Evolutionary conservation across 1,140 invertebrate species (phyloP), one percentile per base, ranked within the genome.

Genomic region (Drosophila sp.): DNA sequence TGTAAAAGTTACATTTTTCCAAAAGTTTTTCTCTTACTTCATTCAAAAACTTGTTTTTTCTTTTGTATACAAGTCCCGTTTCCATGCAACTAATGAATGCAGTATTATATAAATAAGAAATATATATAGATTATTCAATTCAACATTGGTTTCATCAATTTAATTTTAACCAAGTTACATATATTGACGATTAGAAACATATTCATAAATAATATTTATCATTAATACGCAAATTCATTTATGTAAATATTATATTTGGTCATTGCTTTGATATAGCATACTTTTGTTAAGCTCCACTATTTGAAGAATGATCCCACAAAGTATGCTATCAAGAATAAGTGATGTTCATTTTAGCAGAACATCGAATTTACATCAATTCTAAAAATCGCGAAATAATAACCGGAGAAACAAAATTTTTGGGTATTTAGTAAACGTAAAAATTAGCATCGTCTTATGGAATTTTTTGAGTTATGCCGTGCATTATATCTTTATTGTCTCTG

Each of bases 61-160:
- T 16, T 53, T 53, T 53, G 14, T 51, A 34, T 14, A 5, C 50
- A 53, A 32, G 9, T 36, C 50, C 32, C 21, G 32, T 53, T 36
- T 53, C 7, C 8, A n/a, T 18, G 13, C 9, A 53, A 53, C 38
- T 29, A 50, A 48, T 48, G 45, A n/a, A n/a, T 48, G 21, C 9
- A 48, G 5, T 29, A 27, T 50, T 50, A 29, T n/a, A 50, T 50
- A 50, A 27, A 50, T 13, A 14, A 14, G 9, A 34, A 34, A 16
- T 38, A 21, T 36, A 6, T 21, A 14, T 9, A 36, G 32, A 53
- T 53, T 53, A 53, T 53, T 14, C 32, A 53, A 53, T 53, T 6
- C 13, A 13, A 38, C 11, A 13, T 13, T n/a, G n/a, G 13, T 38
- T 38, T n/a, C 11, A 36, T 38, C 36, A 13, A 13, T 13, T 38